Evolutionary conservation across 2,113 vertebrate species (phyloP), one percentile per base, ranked within the genome.

Genomic region (Promerops cafer): DNA sequence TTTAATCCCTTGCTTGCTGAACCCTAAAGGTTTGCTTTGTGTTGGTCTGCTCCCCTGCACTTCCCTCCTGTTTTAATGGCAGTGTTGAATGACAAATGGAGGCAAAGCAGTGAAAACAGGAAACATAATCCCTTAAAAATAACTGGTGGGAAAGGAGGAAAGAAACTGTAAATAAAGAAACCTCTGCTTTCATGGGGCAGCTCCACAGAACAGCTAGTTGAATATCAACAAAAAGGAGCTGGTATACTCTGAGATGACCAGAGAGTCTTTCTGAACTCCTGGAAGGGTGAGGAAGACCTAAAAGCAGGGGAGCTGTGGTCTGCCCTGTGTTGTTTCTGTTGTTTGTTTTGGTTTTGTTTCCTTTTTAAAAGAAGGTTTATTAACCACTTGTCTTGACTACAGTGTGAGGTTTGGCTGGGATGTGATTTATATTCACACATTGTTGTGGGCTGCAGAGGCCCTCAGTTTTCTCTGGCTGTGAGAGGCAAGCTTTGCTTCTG

Each of bases 31-130:
- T 94, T 96, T 83, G 68, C 64, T 90, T 90, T 91, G 76, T 93
- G 69, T 71, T 52, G 40, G 22, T 77, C 69, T 90, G 89, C 64
- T 74, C 20, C 47, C 23, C 56, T 96, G 74, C 3, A 24, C 68
- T 90, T 94, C 79, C 92, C 92, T 94, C 64, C 49, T 78, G 14
- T 56, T 81, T 82, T 91, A 93, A 96, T 88, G 81, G 56, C 71
- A 54, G 70, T 83, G 94, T 84, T 94, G 95, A 95, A 83, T 95
- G 94, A 94, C 87, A 90, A 83, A 93, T 90, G 82, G 90, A 93
- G 79, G 72, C 56, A 96, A 84, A 95, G 53, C 89, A 83, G 93
- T 91, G 91, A 96, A 94, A 97, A 96, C 96, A 95, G 93, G 94
- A 97, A 96, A 93, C 26, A 16, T 85, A 92, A 88, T 95, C 85